Base-by-base conservation (phyloP, 2,113 vertebrate genomes). In the Abramis brama region DNA sequence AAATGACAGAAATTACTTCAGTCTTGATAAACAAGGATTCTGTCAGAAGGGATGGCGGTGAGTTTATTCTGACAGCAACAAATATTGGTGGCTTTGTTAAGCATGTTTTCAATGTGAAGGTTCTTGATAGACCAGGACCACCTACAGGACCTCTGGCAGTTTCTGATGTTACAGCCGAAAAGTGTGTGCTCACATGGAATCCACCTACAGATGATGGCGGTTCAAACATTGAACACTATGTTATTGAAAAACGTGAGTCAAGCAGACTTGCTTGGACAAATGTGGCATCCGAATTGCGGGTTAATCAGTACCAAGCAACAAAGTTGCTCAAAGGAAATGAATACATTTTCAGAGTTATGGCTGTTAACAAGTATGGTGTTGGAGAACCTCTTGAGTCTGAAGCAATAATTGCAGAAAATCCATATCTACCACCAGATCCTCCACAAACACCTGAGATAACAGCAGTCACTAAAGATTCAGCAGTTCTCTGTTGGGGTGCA, bases 301-400 rank as follows among this genome's bases (percentile, higher is more conserved):
- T 95, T 81, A 98, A 95, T 86, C 95, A 97, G 89, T 86, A 95
- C 62, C 97, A 98, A 86, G 98, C 98, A 75, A 96, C 96, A 71
- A 99, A 99, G 89, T 93, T 99, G 66, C 93, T 99, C 73, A 97
- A 99, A 94, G 97, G 97, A 93, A 99, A 99, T 90, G 98, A 99
- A 91, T 99, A 99, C 1, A 96, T 99, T 62, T 99, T 99, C 94
- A 96, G 98, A 92, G 97, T 99, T 52, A 99, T 99, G 97, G 98
- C 98, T 88, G 95, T 98, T 83, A 99, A 99, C 93, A 99, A 99
- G 93, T 99, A 97, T 0, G 98, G 98, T 86, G 88, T 97, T 90
- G 98, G 98, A 60, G 98, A 99, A 88, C 88, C 96, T 23, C 95
- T 99, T 85, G 97, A 98, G 88, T 99, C 98, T 81, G 95, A 96